Conservation (phyloP, 2,888 invertebrate genomes). For the Drosophila cracens region DNA sequence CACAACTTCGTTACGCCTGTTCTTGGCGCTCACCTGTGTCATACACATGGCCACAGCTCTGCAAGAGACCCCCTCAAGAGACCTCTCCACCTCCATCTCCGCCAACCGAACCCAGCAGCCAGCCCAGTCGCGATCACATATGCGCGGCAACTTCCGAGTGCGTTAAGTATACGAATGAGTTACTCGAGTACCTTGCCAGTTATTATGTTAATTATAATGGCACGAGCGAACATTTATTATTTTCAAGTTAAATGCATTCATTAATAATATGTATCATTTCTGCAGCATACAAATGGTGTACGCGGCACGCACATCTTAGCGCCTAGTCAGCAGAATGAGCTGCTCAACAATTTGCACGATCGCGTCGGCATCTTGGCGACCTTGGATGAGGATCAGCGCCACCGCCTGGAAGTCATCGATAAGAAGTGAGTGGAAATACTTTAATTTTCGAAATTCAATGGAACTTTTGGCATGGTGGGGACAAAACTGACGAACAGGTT, state of each 20-base stretch:
- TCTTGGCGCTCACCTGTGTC: constrained; percentile 21
- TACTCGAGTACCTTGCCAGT: background rate
- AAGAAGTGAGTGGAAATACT: constrained; percentile 82
- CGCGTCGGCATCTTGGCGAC: constrained; percentile 82
- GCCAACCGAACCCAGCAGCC: background rate
- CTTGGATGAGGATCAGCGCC: constrained; percentile 83
- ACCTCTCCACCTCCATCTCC: background rate
- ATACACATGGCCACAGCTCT: background rate
- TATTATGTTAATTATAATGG: background rate
- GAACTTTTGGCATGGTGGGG: constrained; percentile 26
- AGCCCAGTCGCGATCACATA: constrained; percentile 3
- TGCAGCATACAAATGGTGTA: constrained; percentile 7
- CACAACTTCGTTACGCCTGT: constrained; percentile 7
- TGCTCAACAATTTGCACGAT: constrained; percentile 82
- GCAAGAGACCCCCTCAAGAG: background rate
- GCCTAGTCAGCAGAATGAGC: constrained; percentile 53
- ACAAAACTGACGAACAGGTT: constrained; percentile 41
- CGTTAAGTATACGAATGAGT: constrained; percentile 48
- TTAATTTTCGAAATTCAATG: constrained; percentile 8
- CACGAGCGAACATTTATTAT: background rate
- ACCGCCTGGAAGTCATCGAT: constrained; percentile 82
- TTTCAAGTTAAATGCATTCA: constrained; percentile 2
- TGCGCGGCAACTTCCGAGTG: constrained; percentile 54
- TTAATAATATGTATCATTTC: background rate
- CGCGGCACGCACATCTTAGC: constrained; percentile 1